A percentile compares a stretch with the other conserved stretches of the same genome.
These are phyloP conservation scores for Palythoa grandis DNA, from an alignment of 92 coral and sea anemone genomes.

Conservation along the genomic window DNA sequence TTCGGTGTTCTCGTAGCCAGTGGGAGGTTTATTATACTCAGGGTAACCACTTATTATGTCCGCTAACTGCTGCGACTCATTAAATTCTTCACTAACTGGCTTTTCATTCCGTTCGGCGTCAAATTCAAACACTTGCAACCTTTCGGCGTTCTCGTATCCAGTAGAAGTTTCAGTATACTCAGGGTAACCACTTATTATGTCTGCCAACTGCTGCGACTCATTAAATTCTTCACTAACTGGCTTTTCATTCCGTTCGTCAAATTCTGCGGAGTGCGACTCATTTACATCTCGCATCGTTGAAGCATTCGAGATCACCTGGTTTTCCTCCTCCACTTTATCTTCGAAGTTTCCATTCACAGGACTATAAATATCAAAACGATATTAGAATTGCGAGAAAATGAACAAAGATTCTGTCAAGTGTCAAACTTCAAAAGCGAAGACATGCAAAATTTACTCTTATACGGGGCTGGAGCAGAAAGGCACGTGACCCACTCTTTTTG, in stretches of 20 bases:
- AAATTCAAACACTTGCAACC: slow-evolving; percentile 28
- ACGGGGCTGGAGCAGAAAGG: too few species aligned
- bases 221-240: slow-evolving; percentile 45
- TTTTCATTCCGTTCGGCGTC: slow-evolving; percentile 63
- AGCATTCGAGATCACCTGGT: slow-evolving; percentile 40
- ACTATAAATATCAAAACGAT: background rate
- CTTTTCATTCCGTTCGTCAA: slow-evolving; percentile 61
- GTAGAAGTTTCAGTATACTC: slow-evolving; percentile 23
- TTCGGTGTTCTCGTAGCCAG: slow-evolving; percentile 16
- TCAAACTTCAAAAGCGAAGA: too few species aligned
- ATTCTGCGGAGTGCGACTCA: slow-evolving; percentile 62
- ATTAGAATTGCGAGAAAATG: background rate
- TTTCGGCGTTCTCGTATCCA: slow-evolving; percentile 17
- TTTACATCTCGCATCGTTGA: slow-evolving; percentile 56
- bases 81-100: slow-evolving; percentile 44
- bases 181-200: slow-evolving; percentile 29
- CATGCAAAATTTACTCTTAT: too few species aligned
- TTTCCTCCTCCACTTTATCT: slow-evolving; percentile 4
- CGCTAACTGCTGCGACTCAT: slow-evolving; percentile 36
- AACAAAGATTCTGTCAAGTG: too few species aligned
- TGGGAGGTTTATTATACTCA: slow-evolving; percentile 27
- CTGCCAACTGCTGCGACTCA: slow-evolving; percentile 36
- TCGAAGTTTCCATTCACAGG: background rate
- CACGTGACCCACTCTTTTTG: too few species aligned
- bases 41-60: slow-evolving; percentile 32